These are phyloP conservation scores for Plutomurus gul DNA, from an alignment of 1,140 invertebrate genomes.

Conservation along the genomic window DNA sequence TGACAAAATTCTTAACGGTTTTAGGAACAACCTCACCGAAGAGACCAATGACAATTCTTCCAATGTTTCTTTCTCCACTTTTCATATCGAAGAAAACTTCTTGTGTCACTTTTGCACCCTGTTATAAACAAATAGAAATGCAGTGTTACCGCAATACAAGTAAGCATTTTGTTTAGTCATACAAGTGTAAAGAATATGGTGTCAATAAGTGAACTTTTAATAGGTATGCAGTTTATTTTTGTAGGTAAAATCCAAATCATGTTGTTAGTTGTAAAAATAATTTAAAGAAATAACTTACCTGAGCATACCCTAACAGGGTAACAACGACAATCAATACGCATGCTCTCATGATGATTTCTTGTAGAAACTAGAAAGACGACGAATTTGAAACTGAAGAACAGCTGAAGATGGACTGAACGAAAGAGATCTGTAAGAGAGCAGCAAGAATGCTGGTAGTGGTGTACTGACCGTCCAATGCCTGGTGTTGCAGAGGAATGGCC, in stretches of 20 bases:
- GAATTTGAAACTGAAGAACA: neutral
- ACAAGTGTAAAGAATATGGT: too few relatives aligned
- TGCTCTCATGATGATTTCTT: neutral
- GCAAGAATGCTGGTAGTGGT: neutral
- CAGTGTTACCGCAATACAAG: neutral
- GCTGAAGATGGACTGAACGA: neutral
- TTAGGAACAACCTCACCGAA: constrained; percentile 93
- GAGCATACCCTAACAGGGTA: neutral
- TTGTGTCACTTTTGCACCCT: constrained; percentile 69
- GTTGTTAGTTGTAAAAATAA: too few relatives aligned
- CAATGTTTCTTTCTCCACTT: constrained; percentile 76
- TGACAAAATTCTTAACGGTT: constrained; percentile 89
- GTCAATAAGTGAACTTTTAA: too few relatives aligned
- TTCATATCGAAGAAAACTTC: constrained; percentile 91
- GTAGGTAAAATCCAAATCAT: neutral
- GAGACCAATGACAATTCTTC: constrained; percentile 86
- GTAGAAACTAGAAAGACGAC: neutral
- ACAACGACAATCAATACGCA: neutral
- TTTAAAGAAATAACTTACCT: too few relatives aligned
- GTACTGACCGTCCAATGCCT: neutral
- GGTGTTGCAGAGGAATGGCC: constrained; percentile 4
- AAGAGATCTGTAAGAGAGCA: neutral
- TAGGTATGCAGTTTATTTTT: neutral
- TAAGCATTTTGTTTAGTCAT: too few relatives aligned
- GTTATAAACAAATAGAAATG: neutral